These are phyloP conservation scores for Apogon hyalosoma DNA, from an alignment of 2,797 vertebrate genomes.

Conservation along the genomic window DNA sequence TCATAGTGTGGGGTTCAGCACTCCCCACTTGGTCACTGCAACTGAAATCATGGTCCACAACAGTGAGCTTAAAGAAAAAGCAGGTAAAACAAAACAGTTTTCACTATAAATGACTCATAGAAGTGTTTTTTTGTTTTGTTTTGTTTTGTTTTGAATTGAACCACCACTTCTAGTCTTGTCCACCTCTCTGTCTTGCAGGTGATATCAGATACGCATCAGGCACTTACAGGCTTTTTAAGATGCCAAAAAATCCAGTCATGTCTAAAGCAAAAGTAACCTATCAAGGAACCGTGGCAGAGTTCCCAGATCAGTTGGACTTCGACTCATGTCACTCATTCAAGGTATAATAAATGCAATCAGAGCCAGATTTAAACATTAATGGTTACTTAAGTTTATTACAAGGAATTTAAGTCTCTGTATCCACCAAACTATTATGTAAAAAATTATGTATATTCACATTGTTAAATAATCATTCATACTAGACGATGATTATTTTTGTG, in stretches of 20 bases:
- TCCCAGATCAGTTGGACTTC: constrained; percentile 74
- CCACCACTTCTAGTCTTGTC: background rate
- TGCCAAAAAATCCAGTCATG: constrained; percentile 55
- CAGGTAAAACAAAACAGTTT: constrained; percentile 63
- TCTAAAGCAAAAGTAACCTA: constrained; percentile 73
- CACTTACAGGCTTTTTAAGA: constrained; percentile 84
- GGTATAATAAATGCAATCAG: constrained; percentile 56
- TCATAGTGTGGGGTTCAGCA: constrained; percentile 79
- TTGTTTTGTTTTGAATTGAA: constrained; percentile 3
- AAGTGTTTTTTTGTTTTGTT: background rate
- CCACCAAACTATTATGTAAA: background rate
- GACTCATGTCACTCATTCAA: constrained; percentile 81
- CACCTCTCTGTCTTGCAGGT: constrained; percentile 56
- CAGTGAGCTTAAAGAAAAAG: constrained; percentile 76
- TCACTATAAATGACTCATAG: background rate
- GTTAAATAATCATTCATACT: background rate
- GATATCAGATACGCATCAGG: constrained; percentile 80
- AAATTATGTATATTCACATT: background rate
- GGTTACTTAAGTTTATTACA: background rate
- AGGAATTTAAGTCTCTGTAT: background rate
- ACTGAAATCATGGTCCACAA: constrained; percentile 75
- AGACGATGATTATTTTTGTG: background rate
- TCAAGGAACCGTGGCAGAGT: constrained; percentile 75
- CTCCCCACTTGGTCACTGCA: constrained; percentile 75
- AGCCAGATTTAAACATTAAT: background rate